Evolutionary conservation across 2,888 invertebrate species (phyloP), one percentile per base, ranked within the genome.

Genomic region (Cheilosia soror): DNA sequence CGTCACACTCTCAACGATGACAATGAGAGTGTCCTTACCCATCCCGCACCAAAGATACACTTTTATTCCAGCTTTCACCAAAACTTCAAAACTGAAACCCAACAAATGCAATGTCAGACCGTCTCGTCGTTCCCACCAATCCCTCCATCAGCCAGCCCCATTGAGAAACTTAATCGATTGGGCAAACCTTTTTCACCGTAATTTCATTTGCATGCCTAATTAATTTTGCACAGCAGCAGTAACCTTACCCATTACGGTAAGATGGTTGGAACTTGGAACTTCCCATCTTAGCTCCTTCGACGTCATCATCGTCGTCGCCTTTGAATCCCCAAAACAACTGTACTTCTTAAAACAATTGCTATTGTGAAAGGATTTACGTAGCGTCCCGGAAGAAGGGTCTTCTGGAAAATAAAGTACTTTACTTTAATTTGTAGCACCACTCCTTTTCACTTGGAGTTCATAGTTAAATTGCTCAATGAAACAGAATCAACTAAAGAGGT

Each of bases 201-300:
- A 84, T 79, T 85, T 77, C 71, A 85, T 85, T 85, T 85, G 81
- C 85, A 85, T 85, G 85, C 85, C 76, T 85, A 85, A 85, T 85
- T 85, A 81, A 85, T 80, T 85, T 85, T 68, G 71, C 65, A 66
- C 79, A 75, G 69, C 60, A 20, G 7, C 37, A 79, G 27, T 51
- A 83, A 73, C 62, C 78, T 84, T 79, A 65, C 33, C 75, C 65
- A 79, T 72, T 69, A 40, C 42, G 29, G 29, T 27, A 33, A 37
- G 27, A 49, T 11, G 37, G 37, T 37, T 20, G 20, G 20, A 20
- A 20, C 9, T 37, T 11, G 37, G 9, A 37, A 37, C 37, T 27
- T 51, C 20, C 20, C 73, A 58, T 57, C 49, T 20, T 40, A 47
- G 15, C 47, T 47, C 15, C 31, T 53, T 73, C 13, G 53, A 44